A percentile compares a stretch with the other conserved stretches of the same genome.
Conservation (phyloP, 2,888 invertebrate genomes). For the Hirtodrosophila cameraria region DNA sequence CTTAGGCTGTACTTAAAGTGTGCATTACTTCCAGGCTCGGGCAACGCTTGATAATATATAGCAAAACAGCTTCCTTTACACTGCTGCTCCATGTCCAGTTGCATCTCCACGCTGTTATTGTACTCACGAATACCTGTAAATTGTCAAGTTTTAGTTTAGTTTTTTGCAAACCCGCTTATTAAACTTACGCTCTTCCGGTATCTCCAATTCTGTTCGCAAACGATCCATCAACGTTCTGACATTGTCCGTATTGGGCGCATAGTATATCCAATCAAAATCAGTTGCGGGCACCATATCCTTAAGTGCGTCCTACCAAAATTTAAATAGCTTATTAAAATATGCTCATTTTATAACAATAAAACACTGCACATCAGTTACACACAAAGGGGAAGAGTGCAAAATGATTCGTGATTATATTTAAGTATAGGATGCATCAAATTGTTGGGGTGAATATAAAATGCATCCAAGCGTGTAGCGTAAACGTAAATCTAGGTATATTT, state of each 20-base stretch:
- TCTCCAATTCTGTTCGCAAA: conserved; percentile 65
- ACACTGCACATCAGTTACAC: too few species aligned
- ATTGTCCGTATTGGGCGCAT: conserved; percentile 59
- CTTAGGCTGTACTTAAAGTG: conserved; percentile 84
- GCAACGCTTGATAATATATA: conserved; percentile 65
- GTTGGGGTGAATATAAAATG: too few species aligned
- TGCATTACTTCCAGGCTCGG: conserved; percentile 17
- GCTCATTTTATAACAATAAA: too few species aligned
- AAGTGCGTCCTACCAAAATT: conserved; percentile 59
- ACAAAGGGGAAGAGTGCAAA: too few species aligned
- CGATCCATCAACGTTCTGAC: conserved; percentile 70
- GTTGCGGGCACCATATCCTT: conserved; percentile 69
- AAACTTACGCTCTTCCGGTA: conserved; percentile 64
- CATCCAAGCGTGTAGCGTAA: too few species aligned
- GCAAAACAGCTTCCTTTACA: conserved; percentile 76
- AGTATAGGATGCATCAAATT: too few species aligned
- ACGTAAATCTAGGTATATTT: too few species aligned
- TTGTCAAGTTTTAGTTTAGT: neutral
- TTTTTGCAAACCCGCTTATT: neutral
- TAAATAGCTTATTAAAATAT: neutral
- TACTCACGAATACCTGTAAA: conserved; percentile 56
- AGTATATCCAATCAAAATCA: conserved; percentile 72
- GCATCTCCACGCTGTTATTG: conserved; percentile 63
- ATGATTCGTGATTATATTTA: too few species aligned
- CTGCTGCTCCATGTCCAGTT: conserved; percentile 66